Evolutionary conservation across 2,888 invertebrate species (phyloP), one percentile per base, ranked within the genome.

Genomic region (Teleiodes luculella): DNA sequence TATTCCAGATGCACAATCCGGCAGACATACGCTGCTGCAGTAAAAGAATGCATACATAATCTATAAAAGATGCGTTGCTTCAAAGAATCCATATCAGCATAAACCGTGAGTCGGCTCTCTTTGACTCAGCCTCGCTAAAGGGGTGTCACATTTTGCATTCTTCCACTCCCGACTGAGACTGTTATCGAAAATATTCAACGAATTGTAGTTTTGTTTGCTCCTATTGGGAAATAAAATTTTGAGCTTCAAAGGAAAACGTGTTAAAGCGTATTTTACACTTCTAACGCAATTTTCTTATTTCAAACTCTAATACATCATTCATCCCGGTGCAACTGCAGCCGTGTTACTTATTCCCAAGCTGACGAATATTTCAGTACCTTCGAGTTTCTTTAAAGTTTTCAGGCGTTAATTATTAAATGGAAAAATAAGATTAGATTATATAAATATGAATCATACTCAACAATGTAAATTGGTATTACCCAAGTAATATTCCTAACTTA

Each of bases 61-160:
- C 67, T 72, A 71, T 65, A 53, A 63, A 63, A 66, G 67, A 67
- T 74, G 69, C 76, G 68, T 78, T 75, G 72, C 71, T 68, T 76
- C 80, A 80, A 80, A 82, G 79, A 76, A 69, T 74, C 57, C 53
- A 68, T 71, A 78, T 78, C 77, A 77, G 70, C 76, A 80, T 78
- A 78, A 76, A 72, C 74, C 64, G 55, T 57, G 70, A 72, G 72
- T 64, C 67, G 60, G 64, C 68, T 67, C 70, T 74, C 78, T 81
- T 81, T 82, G 80, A 79, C 68, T 71, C 67, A 66, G 66, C 62
- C 61, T 67, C 57, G n/a, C 66, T 71, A 69, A 76, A 75, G 67
- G 64, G 64, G 74, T 77, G 77, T 76, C 72, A 70, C 70, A 70
- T 80, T 78, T 77, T 76, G 66, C 70, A 76, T 78, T 74, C 72